These are phyloP conservation scores for Phenganax stokvisi DNA, from an alignment of 92 coral and sea anemone genomes.

Conservation along the genomic window DNA sequence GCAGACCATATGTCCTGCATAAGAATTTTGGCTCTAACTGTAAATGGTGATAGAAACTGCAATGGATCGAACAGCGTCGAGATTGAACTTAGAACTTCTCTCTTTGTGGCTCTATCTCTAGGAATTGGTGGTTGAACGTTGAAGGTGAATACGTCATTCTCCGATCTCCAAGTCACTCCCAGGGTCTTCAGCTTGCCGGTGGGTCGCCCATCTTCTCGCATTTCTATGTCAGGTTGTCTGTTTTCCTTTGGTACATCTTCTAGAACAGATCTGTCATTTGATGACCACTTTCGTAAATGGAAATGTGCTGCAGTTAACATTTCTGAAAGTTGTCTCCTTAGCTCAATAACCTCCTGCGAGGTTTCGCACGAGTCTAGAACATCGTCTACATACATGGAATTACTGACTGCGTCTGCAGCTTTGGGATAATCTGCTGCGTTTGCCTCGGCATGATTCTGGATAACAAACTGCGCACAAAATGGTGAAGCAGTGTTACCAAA, in stretches of 20 bases:
- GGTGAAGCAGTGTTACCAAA: constrained; percentile 5
- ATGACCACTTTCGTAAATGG: constrained; percentile 40
- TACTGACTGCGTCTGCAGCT: constrained; percentile 52
- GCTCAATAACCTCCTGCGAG: constrained; percentile 32
- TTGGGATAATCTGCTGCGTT: background rate
- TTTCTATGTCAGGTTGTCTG: background rate
- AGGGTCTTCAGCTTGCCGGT: constrained; percentile 41
- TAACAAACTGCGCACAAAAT: background rate
- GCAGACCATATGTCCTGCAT: constrained; percentile 31
- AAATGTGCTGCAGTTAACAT: constrained; percentile 43
- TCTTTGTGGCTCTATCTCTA: constrained; percentile 41
- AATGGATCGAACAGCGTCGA: constrained; percentile 49
- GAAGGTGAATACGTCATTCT: constrained; percentile 44
- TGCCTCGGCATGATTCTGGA: constrained; percentile 1
- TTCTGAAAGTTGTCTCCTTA: constrained; percentile 41
- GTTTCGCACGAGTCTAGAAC: constrained; percentile 54
- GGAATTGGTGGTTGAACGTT: constrained; percentile 19
- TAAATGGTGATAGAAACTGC: constrained; percentile 45
- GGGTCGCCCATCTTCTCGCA: constrained; percentile 5
- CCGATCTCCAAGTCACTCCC: constrained; percentile 42
- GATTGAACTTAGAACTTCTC: constrained; percentile 45
- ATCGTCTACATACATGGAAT: constrained; percentile 51
- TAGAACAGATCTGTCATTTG: constrained; percentile 38
- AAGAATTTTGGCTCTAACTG: constrained; percentile 46
- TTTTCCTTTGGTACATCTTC: constrained; percentile 43